phyloP scores from a whole-genome alignment of 2,113 vertebrate genomes.

The Brachyhypopomus occidentalis region DNA sequence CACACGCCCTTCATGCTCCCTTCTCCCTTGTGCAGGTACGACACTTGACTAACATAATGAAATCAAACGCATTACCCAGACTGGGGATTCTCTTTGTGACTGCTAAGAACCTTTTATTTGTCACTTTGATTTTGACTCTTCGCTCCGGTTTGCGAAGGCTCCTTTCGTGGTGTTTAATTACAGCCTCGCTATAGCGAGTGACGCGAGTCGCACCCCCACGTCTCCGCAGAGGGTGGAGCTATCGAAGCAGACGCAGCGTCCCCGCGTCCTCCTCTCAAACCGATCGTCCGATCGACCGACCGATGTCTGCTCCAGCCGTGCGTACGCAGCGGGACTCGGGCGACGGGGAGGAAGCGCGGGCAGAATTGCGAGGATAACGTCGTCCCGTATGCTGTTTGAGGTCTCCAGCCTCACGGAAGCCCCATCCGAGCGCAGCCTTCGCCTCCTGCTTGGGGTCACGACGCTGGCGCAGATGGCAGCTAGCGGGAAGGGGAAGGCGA shows the following conservation, averaged over 20 bases:
- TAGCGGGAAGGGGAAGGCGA: slow-evolving; percentile 5
- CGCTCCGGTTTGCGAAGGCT: background rate
- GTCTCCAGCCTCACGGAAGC: background rate
- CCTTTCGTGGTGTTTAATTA: background rate
- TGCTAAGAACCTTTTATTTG: background rate
- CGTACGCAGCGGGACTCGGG: background rate
- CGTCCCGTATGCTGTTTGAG: background rate
- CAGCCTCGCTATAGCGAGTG: background rate
- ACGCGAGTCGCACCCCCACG: background rate
- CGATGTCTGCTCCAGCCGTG: background rate
- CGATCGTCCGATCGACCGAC: background rate
- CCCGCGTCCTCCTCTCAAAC: background rate
- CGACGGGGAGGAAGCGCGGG: background rate
- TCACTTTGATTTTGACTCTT: background rate
- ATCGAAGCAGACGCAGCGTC: background rate
- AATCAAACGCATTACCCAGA: slow-evolving; percentile 60
- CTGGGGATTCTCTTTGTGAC: slow-evolving; percentile 29
- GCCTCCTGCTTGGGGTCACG: background rate
- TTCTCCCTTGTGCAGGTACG: slow-evolving; percentile 51
- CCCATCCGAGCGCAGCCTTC: too few species aligned
- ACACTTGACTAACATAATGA: slow-evolving; percentile 58
- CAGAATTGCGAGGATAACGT: background rate
- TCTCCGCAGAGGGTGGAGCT: too few species aligned
- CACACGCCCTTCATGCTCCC: slow-evolving; percentile 37
- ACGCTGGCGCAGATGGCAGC: background rate